These are phyloP conservation scores for Lacerta bilineata DNA, from an alignment of 2,797 vertebrate genomes.

Conservation along the genomic window DNA sequence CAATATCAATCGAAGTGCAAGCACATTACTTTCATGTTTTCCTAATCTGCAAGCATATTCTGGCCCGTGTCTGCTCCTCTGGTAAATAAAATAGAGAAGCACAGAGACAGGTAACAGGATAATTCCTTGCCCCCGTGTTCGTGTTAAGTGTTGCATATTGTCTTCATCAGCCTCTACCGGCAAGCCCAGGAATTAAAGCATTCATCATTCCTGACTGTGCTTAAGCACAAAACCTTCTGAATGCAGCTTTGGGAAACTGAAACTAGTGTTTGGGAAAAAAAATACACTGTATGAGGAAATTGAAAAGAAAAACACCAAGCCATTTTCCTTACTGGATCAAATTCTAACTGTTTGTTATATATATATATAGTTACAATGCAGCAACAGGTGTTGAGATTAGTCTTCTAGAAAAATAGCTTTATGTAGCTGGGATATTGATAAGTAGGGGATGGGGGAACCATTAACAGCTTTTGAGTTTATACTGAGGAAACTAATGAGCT, in stretches of 20 bases:
- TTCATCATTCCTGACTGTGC: background rate
- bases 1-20: background rate
- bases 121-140: background rate
- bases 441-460: background rate
- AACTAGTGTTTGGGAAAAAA: background rate
- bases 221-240: background rate
- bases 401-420: background rate
- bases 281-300: background rate
- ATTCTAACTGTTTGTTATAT: background rate
- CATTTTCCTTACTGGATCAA: background rate
- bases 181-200: constrained; percentile 30
- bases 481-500: background rate
- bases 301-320: background rate
- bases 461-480: background rate
- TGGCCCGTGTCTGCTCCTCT: background rate
- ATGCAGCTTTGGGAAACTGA: background rate
- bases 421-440: background rate
- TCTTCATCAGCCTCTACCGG: constrained; percentile 18
- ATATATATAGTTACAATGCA: too few species aligned
- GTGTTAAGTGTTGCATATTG: background rate
- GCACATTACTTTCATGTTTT: background rate
- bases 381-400: too few species aligned
- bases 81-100: background rate
- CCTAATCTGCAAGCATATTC: background rate
- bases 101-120: background rate